These are phyloP conservation scores for Rhinichthys klamathensis DNA, from an alignment of 2,113 vertebrate genomes.

Conservation along the genomic window DNA sequence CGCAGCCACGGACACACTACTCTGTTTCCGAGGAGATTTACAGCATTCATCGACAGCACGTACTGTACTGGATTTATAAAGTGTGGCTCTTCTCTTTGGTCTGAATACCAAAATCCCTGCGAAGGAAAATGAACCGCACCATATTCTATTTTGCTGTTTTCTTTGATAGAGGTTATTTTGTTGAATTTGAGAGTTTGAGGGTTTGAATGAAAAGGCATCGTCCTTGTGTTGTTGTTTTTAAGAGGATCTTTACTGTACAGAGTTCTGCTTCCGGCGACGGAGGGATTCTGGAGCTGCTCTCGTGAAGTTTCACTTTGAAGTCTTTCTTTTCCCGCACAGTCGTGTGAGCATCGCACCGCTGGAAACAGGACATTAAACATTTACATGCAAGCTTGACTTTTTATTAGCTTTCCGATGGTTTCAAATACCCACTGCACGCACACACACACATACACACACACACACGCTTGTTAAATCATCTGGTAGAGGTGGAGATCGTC, in stretches of 20 bases:
- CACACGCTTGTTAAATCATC: background rate
- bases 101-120: conserved; percentile 86
- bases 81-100: conserved; percentile 80
- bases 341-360: conserved; percentile 65
- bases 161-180: conserved; percentile 91
- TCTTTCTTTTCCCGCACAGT: conserved; percentile 75
- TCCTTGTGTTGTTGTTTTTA: conserved; percentile 63
- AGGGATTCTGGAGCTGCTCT: conserved; percentile 73
- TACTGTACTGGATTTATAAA: conserved; percentile 66
- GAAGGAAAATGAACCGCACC: conserved; percentile 81
- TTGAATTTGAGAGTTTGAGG: conserved; percentile 81
- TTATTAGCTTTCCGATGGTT: conserved; percentile 82
- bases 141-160: conserved; percentile 87
- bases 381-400: conserved; percentile 76
- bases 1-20: background rate
- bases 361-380: conserved; percentile 73
- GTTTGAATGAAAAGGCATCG: conserved; percentile 87
- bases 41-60: background rate
- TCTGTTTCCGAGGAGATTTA: conserved; percentile 11
- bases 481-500: conserved; percentile 21
- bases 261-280: no score
- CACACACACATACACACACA: no score
- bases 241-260: conserved; percentile 60
- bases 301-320: conserved; percentile 60
- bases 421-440: conserved; percentile 60